Evolutionary conservation across 2,888 invertebrate species (phyloP).

Genomic region (Dasysyrphus albostriatus): DNA sequence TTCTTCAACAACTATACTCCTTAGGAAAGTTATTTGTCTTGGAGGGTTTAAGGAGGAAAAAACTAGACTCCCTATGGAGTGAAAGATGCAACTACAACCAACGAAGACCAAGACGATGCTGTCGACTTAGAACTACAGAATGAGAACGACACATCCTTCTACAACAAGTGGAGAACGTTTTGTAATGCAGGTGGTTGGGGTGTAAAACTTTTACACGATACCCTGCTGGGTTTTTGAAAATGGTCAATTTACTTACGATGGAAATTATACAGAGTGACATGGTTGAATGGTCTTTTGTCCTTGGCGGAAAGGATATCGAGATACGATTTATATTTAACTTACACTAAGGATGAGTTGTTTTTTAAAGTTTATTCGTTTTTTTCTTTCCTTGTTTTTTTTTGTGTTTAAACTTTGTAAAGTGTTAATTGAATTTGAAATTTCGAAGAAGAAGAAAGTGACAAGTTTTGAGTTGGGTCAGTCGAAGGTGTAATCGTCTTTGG

Average conservation of each 20-base stretch:
- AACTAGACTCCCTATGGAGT: constrained; percentile 38
- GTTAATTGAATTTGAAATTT: constrained; percentile 21
- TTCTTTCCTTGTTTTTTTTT: background rate
- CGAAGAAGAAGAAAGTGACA: background rate
- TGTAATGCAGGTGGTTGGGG: constrained; percentile 11
- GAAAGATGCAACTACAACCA: constrained; percentile 14
- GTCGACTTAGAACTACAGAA: background rate
- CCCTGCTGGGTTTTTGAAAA: constrained; percentile 63
- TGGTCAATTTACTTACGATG: constrained; percentile 74
- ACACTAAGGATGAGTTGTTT: constrained; percentile 11
- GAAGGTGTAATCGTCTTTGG: background rate
- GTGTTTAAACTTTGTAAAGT: constrained; percentile 17
- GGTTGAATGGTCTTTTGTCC: constrained; percentile 75
- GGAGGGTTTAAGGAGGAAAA: constrained; percentile 39
- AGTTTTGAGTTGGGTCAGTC: background rate
- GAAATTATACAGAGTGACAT: constrained; percentile 70
- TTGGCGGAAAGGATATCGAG: constrained; percentile 67
- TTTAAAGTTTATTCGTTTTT: background rate
- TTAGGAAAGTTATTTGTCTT: constrained; percentile 74
- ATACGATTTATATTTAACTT: constrained; percentile 43
- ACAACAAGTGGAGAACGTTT: constrained; percentile 30
- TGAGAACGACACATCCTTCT: constrained; percentile 42
- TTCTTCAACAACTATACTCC: constrained; percentile 60
- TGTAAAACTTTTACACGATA: constrained; percentile 56
- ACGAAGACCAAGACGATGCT: background rate